A percentile compares a stretch with the other conserved stretches of the same genome.
Conservation (phyloP, 2,888 invertebrate genomes). For the Aplocera efformata region DNA sequence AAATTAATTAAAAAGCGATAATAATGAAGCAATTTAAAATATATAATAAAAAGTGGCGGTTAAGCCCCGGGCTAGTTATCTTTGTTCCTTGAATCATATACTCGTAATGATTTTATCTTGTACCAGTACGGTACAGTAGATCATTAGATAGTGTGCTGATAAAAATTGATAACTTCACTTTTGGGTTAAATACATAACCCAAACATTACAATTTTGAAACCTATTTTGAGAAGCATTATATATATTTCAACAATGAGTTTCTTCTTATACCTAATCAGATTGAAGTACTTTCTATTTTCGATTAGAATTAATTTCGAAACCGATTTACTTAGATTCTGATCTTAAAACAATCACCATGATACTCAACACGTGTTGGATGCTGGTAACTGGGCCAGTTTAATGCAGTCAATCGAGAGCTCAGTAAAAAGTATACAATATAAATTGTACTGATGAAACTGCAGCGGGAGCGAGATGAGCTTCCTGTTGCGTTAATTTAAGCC, state of each 20-base stretch:
- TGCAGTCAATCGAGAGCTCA: conserved; percentile 58
- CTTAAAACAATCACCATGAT: conserved; percentile 34
- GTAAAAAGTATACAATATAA: conserved; percentile 58
- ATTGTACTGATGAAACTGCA: conserved; percentile 27
- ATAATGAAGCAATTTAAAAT: no score
- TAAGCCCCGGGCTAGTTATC: no score
- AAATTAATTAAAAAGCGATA: no score
- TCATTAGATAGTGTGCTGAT: conserved; percentile 8
- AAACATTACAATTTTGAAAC: no score
- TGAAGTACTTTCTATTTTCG: conserved; percentile 9
- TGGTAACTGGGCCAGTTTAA: conserved; percentile 54
- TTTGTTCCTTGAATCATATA: not conserved
- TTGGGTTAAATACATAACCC: conserved; percentile 7
- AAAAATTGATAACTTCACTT: not conserved
- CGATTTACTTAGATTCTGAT: conserved; percentile 26
- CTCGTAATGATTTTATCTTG: conserved; percentile 9
- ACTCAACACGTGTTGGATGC: conserved; percentile 55
- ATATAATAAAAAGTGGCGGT: no score
- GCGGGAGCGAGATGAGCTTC: conserved; percentile 15
- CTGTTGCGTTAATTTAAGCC: conserved; percentile 24
- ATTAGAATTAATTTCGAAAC: conserved; percentile 19
- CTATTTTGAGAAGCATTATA: no score
- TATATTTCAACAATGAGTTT: no score
- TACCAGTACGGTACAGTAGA: not conserved
- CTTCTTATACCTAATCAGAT: no score